phyloP scores from a whole-genome alignment of 1,140 invertebrate species.

The Drosophila nigromelanica region DNA sequence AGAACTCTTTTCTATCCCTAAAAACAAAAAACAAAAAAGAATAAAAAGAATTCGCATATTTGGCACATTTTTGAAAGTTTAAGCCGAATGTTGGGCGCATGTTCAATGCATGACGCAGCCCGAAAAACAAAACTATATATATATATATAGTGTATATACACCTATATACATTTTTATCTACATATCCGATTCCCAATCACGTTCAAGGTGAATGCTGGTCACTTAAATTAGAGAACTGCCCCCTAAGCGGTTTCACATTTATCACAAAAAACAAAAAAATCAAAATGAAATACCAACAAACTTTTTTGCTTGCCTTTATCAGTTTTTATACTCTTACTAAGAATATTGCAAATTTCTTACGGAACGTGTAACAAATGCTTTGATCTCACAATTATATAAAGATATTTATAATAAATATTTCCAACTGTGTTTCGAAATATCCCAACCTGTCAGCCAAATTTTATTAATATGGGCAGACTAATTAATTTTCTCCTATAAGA shows the following conservation, averaged over 20 bases:
- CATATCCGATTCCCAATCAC: slow-evolving; percentile 69
- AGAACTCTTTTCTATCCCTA: slow-evolving; percentile 29
- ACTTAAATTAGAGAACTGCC: slow-evolving; percentile 34
- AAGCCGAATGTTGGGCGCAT: slow-evolving; percentile 43
- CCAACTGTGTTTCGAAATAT: too few species aligned
- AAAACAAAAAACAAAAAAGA: slow-evolving; percentile 17
- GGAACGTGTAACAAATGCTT: too few species aligned
- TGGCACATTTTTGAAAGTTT: slow-evolving; percentile 45
- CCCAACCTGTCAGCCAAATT: too few species aligned
- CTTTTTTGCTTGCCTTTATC: slow-evolving; percentile 8
- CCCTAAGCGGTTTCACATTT: slow-evolving; percentile 26
- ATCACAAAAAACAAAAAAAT: background rate
- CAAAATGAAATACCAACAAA: slow-evolving; percentile 4
- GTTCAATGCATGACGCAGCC: slow-evolving; percentile 44
- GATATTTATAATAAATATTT: too few species aligned
- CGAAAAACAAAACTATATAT: background rate
- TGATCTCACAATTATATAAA: too few species aligned
- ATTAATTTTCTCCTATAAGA: too few species aligned
- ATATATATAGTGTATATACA: background rate
- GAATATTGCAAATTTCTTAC: too few species aligned
- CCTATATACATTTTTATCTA: slow-evolving; percentile 9
- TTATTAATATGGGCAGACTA: too few species aligned
- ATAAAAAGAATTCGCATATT: slow-evolving; percentile 46
- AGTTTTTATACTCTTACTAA: background rate
- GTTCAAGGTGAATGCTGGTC: slow-evolving; percentile 73